Evolutionary conservation across 1,140 invertebrate species (phyloP).

Genomic region (Trichonephila clavipes): DNA sequence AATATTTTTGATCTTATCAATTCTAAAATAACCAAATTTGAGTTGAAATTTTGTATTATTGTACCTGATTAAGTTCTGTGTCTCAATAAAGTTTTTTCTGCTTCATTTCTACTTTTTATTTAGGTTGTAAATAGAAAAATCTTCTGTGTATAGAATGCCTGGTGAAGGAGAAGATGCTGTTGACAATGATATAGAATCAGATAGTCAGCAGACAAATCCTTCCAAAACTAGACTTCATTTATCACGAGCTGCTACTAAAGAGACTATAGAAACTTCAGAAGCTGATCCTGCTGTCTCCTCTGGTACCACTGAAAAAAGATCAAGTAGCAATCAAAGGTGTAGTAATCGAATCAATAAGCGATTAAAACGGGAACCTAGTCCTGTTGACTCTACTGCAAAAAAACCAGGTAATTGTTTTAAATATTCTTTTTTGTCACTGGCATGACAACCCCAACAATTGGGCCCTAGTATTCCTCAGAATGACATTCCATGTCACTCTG

Average conservation of each 20-base stretch:
- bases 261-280: constrained; percentile 32
- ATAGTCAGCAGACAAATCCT: constrained; percentile 44
- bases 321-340: constrained; percentile 46
- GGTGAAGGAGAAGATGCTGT: constrained; percentile 66
- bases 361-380: constrained; percentile 50
- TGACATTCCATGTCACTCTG: too few relatives aligned
- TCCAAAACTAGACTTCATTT: constrained; percentile 31
- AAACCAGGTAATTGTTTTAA: constrained; percentile 27
- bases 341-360: constrained; percentile 68
- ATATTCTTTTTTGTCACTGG: too few relatives aligned
- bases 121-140: not conserved
- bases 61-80: too few relatives aligned
- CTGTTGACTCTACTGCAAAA: constrained; percentile 44
- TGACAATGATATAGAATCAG: constrained; percentile 69
- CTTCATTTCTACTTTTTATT: not conserved
- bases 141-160: constrained; percentile 60
- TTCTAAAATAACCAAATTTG: too few relatives aligned
- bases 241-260: constrained; percentile 35
- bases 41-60: too few relatives aligned
- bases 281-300: not conserved
- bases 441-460: too few relatives aligned
- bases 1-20: too few relatives aligned
- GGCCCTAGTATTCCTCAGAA: too few relatives aligned
- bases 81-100: too few relatives aligned
- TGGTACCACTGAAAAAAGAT: not conserved